Evolutionary conservation across 1,140 invertebrate species (phyloP), one percentile per base, ranked within the genome.

Genomic region (Lordiphosa collinella): DNA sequence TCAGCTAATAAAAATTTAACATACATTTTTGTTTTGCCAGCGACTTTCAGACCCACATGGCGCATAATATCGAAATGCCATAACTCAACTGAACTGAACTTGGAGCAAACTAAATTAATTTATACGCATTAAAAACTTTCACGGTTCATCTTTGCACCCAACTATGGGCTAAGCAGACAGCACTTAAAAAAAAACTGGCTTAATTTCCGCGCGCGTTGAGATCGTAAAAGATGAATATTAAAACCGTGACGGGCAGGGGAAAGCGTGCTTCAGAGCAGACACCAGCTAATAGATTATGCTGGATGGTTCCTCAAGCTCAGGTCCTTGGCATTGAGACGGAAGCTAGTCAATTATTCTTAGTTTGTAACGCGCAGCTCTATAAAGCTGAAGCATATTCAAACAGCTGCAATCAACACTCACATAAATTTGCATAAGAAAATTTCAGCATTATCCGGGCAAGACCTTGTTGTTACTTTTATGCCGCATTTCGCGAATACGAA

Each of bases 341-440:
- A 44, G 71, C 37, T 12, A 44, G 41, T 38, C 61, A 59, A 57
- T 54, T 55, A 51, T 52, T 43, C 49, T 46, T 35, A 40, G 54
- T 49, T 61, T 59, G 49, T 57, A 40, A 57, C 46, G 37, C 38
- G 35, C 38, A 25, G 22, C 29, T 4, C 32, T 11, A 25, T 31
- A 11, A 36, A 18, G 49, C 48, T 14, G 18, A 11, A 43, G 48
- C 60, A 37, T 46, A 60, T 51, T 50, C 44, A 69, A 71, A 75
- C 76, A 71, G 76, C 57, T 82, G 76, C 76, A 82, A 84, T 82
- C 76, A 84, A 72, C 76, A 82, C 76, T 82, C 62, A 52, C 76
- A 82, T 82, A 82, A 82, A 82, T 82, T 82, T 82, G 76, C 76
- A 82, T 82, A 71, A 55, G 62, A 49, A 82, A 82, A 79, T 49